A percentile compares a stretch with the other conserved stretches of the same genome.
phyloP scores from a whole-genome alignment of 2,888 invertebrate species.

The Abrostola tripartita region DNA sequence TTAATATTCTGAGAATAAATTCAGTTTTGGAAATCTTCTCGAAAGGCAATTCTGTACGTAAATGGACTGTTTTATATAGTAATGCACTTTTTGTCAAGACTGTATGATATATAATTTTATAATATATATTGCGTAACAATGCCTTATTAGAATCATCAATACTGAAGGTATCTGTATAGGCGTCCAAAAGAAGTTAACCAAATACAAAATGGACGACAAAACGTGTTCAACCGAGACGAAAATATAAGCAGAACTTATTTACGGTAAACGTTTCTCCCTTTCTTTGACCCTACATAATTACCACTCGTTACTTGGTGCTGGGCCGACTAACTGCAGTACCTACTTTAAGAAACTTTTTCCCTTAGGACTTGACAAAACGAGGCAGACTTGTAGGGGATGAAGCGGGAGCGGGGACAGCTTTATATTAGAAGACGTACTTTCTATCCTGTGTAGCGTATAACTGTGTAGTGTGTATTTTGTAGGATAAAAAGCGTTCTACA shows the following conservation, averaged over 20 bases:
- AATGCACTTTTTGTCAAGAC: no score
- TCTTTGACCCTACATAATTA: conserved; percentile 49
- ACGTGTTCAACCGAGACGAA: conserved; percentile 9
- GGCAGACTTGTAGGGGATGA: not conserved
- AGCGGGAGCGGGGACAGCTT: no score
- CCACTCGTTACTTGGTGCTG: conserved; percentile 44
- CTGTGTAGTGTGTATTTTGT: no score
- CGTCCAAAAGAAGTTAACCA: not conserved
- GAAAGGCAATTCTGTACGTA: no score
- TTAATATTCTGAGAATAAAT: no score
- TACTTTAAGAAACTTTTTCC: conserved; percentile 54
- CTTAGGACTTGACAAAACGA: conserved; percentile 31
- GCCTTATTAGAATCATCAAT: not conserved
- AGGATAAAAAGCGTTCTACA: no score
- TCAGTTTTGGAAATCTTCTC: no score
- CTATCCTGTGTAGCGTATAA: no score
- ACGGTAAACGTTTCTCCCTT: conserved; percentile 40
- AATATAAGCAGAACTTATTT: conserved; percentile 43
- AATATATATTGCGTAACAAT: not conserved
- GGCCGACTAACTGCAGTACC: conserved; percentile 53
- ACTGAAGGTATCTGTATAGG: no score
- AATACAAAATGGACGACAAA: conserved; percentile 4
- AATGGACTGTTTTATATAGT: no score
- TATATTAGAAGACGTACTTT: no score
- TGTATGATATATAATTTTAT: no score